Conservation (phyloP, 2,888 invertebrate genomes). For the Drosophila kuntzei region DNA sequence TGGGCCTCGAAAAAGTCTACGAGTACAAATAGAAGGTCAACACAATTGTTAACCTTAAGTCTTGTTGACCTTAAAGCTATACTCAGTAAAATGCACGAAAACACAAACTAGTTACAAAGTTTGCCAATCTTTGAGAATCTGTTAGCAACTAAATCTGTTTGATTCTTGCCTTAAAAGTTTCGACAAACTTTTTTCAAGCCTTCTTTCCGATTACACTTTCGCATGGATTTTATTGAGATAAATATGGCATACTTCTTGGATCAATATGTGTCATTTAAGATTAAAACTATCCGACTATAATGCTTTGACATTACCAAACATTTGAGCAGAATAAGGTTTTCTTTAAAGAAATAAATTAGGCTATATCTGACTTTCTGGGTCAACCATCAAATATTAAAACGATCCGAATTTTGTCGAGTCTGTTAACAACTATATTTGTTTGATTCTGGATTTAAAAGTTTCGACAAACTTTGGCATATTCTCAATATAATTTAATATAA, state of each 20-base stretch:
- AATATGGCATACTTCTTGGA: neutral
- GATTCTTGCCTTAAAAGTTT: slow-evolving; percentile 12
- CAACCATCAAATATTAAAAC: too few relatives aligned
- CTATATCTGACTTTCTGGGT: too few relatives aligned
- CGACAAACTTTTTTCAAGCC: slow-evolving; percentile 2
- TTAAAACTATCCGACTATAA: neutral
- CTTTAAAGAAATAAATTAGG: too few relatives aligned
- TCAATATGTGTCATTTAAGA: neutral
- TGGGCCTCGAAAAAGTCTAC: slow-evolving; percentile 14
- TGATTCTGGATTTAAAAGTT: too few relatives aligned
- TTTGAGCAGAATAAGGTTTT: neutral
- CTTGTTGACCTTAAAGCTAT: slow-evolving; percentile 22
- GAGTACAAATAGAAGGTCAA: slow-evolving; percentile 14
- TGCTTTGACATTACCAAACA: neutral
- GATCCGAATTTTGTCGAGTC: too few relatives aligned
- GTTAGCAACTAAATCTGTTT: slow-evolving; percentile 8
- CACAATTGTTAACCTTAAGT: slow-evolving; percentile 15
- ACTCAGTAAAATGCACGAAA: neutral
- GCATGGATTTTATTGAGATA: neutral
- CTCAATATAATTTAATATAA: too few relatives aligned
- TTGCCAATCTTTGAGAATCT: slow-evolving; percentile 12
- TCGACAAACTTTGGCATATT: too few relatives aligned
- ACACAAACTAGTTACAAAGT: slow-evolving; percentile 16
- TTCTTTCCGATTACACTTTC: neutral
- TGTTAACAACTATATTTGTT: too few relatives aligned